Base-by-base conservation (phyloP, 2,113 vertebrate species). In the Manacus vitellinus region DNA sequence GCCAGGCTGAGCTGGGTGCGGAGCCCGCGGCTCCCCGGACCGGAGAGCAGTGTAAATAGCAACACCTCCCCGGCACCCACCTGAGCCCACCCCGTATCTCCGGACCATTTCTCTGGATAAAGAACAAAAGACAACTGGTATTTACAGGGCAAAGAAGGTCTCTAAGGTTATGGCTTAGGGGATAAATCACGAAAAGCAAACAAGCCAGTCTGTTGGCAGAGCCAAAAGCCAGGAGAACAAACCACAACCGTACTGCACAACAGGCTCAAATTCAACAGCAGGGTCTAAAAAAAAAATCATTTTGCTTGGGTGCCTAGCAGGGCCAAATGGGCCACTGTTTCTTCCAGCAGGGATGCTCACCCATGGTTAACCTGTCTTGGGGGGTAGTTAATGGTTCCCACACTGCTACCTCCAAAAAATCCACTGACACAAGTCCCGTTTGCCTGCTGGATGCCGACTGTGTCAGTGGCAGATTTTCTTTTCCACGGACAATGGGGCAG, bases 361-460 rank as follows among this genome's bases (percentile, higher is more conserved):
- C 15, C n/a, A 17, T 8, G 27, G 55, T 33, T 51, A 37, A n/a
- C 21, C 31, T 51, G 35, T 24, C 18, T 9, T 4, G 7, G 27
- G 7, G 10, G 6, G 12, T 8, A 43, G 8, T 2, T 28, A 20
- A 31, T 2, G 6, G 63, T 41, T 96, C 49, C 49, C 35, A 62
- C 59, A 14, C 14, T 20, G 13, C 41, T 71, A 5, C 59, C 43
- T 63, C 33, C 24, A 41, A 13, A 16, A 82, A 70, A 12, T 11
- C 59, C n/a, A 11, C 19, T 7, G 1, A 0, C 10, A 1, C 7
- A 3, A 2, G 25, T 33, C 35, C 59, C 61, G 0, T n/a, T 3
- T 55, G 15, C 31, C 49, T 11, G n/a, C 24, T 44, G 0, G 0
- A 0, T 16, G 23, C 35, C 3, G 1, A 4, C 44, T 14, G 18